Evolutionary conservation across 2,113 vertebrate genomes (phyloP), one percentile per base, ranked within the genome.

Genomic region (Megaleporinus macrocephalus): DNA sequence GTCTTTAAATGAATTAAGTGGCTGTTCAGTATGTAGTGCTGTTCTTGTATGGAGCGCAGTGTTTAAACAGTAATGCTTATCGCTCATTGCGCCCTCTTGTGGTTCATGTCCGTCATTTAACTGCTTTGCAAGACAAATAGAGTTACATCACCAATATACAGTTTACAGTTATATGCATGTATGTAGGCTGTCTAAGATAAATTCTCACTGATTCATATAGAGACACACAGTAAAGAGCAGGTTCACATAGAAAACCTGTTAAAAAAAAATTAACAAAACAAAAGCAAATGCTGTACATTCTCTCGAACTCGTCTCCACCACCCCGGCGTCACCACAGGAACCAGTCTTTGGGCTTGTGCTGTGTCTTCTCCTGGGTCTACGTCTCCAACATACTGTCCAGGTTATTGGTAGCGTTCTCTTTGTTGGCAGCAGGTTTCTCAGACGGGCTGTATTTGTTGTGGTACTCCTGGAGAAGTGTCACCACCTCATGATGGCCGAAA

Each of bases 401-500:
- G 84, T 96, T 97, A 91, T 96, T 96, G 82, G 96, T 93, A 0
- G 91, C 94, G 0, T 93, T 96, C 89, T 94, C 93, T 76, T 96
- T 95, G 0, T 92, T 89, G 0, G 91, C 82, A 0, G 80, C 88
- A 18, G 87, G 78, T 5, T 94, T 91, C 6, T 95, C 94, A 24
- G 92, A 88, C 0, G 95, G 95, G 0, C 91, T 95, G 90, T 97
- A 97, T 26, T 96, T 95, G 72, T 93, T 94, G n/a, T 94, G 92
- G 90, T 96, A 93, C 0, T 96, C 93, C 86, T 97, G 96, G 81
- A 99, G 95, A 71, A 98, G 94, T 83, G 94, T 94, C 78, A 97
- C 95, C 0, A 99, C 95, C 1, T 99, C 96, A 0, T 97, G 96
- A 89, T 99, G 98, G 85, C 98, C 97, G 1, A 99, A 99, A 78